Conservation (phyloP, 2,888 invertebrate genomes). For the Dichetophora obliterata region DNA sequence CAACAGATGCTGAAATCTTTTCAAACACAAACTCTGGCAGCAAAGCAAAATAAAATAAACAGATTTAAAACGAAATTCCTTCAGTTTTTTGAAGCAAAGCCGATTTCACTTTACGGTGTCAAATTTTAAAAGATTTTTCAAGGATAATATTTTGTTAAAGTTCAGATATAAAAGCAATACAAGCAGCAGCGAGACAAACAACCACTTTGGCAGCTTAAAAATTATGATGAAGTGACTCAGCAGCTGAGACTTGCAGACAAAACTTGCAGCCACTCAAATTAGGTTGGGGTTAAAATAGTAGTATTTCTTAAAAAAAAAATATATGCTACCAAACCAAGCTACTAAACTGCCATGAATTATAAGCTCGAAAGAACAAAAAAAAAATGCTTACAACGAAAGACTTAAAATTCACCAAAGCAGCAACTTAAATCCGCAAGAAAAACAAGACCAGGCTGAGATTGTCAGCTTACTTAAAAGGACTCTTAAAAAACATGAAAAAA, state of each 20-base stretch:
- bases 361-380: not conserved
- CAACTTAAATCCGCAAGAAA: not conserved
- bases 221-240: slow-evolving; percentile 30
- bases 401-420: not conserved
- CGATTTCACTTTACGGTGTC: not conserved
- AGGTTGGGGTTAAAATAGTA: not conserved
- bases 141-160: not conserved
- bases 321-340: not conserved
- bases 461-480: slow-evolving; percentile 1
- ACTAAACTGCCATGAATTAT: not conserved
- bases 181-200: not conserved
- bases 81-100: not conserved
- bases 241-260: slow-evolving; percentile 22
- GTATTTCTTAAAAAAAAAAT: not conserved
- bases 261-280: not conserved
- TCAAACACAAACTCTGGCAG: not conserved
- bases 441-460: not conserved
- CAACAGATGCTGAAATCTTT: slow-evolving; percentile 3
- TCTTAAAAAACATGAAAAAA: slow-evolving; percentile 26
- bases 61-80: not conserved
- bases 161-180: not conserved
- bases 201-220: not conserved
- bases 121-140: not conserved
- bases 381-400: not conserved
- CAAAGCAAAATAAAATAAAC: not conserved